phyloP scores from a whole-genome alignment of 2,888 invertebrate species.

The Platerodrilus igneus region DNA sequence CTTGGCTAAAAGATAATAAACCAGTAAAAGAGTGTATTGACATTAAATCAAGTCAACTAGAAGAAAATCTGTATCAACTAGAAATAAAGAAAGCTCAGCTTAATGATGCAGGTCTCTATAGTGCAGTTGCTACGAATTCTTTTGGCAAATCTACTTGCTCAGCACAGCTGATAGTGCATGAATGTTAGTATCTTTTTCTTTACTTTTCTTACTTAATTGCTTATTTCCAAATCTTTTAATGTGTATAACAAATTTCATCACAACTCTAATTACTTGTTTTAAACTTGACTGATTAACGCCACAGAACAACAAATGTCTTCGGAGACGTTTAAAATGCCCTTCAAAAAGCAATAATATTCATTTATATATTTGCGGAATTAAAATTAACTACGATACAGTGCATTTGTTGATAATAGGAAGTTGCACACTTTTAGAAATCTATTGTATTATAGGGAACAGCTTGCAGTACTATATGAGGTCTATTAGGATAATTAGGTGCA shows the following conservation, averaged over 20 bases:
- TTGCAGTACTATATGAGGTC: no score
- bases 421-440: no score
- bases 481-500: no score
- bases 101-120: constrained; percentile 85
- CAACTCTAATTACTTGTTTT: no score
- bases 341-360: no score
- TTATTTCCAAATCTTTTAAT: constrained; percentile 3
- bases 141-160: constrained; percentile 80
- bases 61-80: constrained; percentile 64
- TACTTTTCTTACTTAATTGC: constrained; percentile 2
- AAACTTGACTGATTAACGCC: no score
- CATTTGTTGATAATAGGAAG: no score
- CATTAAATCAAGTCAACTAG: constrained; percentile 57
- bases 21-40: constrained; percentile 69
- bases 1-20: constrained; percentile 86
- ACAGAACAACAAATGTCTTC: no score
- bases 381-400: no score
- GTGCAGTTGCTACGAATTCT: constrained; percentile 78
- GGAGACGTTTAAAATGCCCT: no score
- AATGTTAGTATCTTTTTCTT: constrained; percentile 58
- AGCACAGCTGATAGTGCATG: constrained; percentile 80
- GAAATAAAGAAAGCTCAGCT: constrained; percentile 68
- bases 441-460: no score
- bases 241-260: background rate
- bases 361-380: no score